Evolutionary conservation across 2,113 vertebrate genomes (phyloP), one percentile per base, ranked within the genome.

Genomic region (Pleuronectes platessa): DNA sequence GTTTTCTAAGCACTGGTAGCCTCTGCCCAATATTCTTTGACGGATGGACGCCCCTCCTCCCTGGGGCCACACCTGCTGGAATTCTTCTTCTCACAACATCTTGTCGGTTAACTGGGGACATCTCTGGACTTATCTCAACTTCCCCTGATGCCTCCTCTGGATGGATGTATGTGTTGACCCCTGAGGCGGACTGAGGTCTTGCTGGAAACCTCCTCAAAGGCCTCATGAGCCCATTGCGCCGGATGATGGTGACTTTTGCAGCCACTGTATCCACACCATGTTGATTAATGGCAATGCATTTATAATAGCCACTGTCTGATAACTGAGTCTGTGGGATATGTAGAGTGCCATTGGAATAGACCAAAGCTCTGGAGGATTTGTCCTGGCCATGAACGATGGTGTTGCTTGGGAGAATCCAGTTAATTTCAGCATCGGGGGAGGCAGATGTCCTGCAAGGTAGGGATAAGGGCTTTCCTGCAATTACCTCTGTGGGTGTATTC

Each of bases 401-500:
- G 35, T 62, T 82, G 40, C 85, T 91, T 26, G 97, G 97, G 24
- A 97, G 93, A 65, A 98, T 92, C 97, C 97, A 99, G 78, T 87
- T 93, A 5, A 98, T 0, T 3, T 95, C 93, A n/a, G 97, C 93
- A 3, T 96, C 95, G 0, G 97, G 97, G 2, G 93, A 83, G 0
- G 93, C 95, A 49, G 84, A 35, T 0, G 94, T 88, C 0, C 1
- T 55, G 56, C 97, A 99, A 0, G 95, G 93, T 71, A 98, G 63
- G 37, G 60, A 67, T 71, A 96, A 49, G 0, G 93, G 24, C 14
- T 93, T 90, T 7, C 96, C 96, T 3, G 90, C 71, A 53, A 88
- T 90, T 72, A 87, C 94, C 37, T 93, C 83, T 1, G 95, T n/a
- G 0, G 88, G 35, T 24, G 54, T 9, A 58, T 61, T 31, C 23